Evolutionary conservation across 2,113 vertebrate genomes (phyloP), one percentile per base, ranked within the genome.

Genomic region (Pachyramphus minor): DNA sequence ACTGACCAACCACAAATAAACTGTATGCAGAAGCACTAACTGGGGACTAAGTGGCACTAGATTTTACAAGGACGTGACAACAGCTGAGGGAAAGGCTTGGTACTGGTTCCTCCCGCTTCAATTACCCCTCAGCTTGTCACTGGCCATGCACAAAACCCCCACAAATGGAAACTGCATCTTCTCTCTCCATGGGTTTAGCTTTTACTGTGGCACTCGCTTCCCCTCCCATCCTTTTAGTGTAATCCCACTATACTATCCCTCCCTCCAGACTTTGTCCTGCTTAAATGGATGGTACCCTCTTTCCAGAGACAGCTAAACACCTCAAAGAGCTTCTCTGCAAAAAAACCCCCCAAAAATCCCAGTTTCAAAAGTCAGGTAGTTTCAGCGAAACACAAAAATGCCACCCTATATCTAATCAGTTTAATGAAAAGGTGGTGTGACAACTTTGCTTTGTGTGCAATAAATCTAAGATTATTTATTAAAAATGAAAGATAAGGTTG

Each of bases 321-420:
- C 49, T 73, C 33, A 37, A 49, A 81, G 14, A 41, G 2, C 13
- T 62, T 67, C 47, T 37, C 12, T 0, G 0, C 2, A 19, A 72
- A 82, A 6, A 30, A 42, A 19, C 20, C 45, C 31, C 0, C 11
- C 9, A 9, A 3, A 42, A 39, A 14, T 7, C 3, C 2, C 17
- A 8, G 19, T 22, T 84, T 89, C 31, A 63, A 71, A 85, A 75
- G 31, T 33, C 14, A 56, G 6, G 17, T 45, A 12, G 63, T 80
- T 76, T 47, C 39, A 56, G 35, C 14, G 20, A 53, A 82, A 55
- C 12, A n/a, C 8, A 74, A 74, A 84, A 77, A 44, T 33, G 5
- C 4, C 16, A 66, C 14, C 19, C 19, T n/a, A 41, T 15, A 76
- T 58, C 25, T 53, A 68, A 52, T 15, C 15, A 69, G 17, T n/a